phyloP scores from a whole-genome alignment of 92 coral and sea anemone genomes.

The Zoanthus solanderi region DNA sequence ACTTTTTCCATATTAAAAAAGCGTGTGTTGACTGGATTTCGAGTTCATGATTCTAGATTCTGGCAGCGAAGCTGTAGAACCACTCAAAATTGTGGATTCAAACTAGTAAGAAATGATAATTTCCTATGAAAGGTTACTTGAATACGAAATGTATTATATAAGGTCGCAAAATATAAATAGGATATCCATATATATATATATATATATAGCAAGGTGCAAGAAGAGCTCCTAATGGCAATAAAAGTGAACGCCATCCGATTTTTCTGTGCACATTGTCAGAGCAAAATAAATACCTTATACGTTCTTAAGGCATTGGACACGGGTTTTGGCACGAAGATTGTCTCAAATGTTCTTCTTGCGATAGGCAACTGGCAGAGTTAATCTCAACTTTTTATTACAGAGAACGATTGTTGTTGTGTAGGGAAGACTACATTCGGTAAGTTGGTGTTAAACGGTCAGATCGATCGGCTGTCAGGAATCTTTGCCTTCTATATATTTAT shows the following conservation, averaged over 20 bases:
- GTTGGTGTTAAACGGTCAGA: background rate
- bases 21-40: too few relatives aligned
- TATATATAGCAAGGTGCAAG: conserved; percentile 4
- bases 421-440: conserved; percentile 85
- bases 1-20: too few relatives aligned
- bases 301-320: conserved; percentile 75
- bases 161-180: background rate
- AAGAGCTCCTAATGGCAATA: background rate
- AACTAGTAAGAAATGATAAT: too few relatives aligned
- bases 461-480: too few relatives aligned
- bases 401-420: conserved; percentile 77
- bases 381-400: conserved; percentile 77
- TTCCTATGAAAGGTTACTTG: background rate
- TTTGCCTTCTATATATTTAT: too few relatives aligned
- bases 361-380: conserved; percentile 66
- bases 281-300: conserved; percentile 65
- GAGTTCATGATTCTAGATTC: too few relatives aligned
- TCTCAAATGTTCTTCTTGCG: conserved; percentile 83
- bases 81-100: too few relatives aligned
- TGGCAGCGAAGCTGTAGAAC: too few relatives aligned
- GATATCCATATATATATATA: background rate
- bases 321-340: conserved; percentile 90
- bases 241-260: conserved; percentile 44
- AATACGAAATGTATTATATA: background rate
- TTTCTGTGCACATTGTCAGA: conserved; percentile 74